Percentiles rank a stretch among this genome's conserved stretches.
Conservation (phyloP, 2,888 invertebrate species). For the Eulithis testata region DNA sequence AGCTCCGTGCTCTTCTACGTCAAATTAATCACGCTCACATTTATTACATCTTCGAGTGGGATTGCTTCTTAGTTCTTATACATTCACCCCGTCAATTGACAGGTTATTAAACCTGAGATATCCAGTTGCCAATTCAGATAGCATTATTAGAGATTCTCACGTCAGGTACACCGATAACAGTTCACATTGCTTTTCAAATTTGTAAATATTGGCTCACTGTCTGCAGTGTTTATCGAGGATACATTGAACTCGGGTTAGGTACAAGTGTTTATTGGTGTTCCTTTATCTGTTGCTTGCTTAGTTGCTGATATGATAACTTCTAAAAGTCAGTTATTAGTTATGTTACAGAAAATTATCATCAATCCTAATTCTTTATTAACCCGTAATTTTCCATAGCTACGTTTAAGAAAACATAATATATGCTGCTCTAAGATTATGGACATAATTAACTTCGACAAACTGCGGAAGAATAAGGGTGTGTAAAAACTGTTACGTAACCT, state of each 20-base stretch:
- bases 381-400: background rate
- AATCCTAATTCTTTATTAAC: background rate
- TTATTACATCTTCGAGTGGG: too few species aligned
- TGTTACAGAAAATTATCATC: background rate
- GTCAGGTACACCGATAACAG: slow-evolving; percentile 60
- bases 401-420: background rate
- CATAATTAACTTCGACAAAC: slow-evolving; percentile 36
- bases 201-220: slow-evolving; percentile 60
- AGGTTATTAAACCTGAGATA: slow-evolving; percentile 53
- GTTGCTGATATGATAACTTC: slow-evolving; percentile 33
- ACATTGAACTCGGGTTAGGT: slow-evolving; percentile 47
- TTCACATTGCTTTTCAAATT: slow-evolving; percentile 50
- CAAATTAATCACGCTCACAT: too few species aligned
- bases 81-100: slow-evolving; percentile 15
- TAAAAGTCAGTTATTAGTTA: slow-evolving; percentile 3
- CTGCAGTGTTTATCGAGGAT: slow-evolving; percentile 49
- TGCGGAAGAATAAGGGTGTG: slow-evolving; percentile 72
- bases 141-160: slow-evolving; percentile 51
- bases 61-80: background rate
- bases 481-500: slow-evolving; percentile 80
- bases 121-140: slow-evolving; percentile 46
- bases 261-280: slow-evolving; percentile 39
- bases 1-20: too few species aligned
- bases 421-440: background rate
- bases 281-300: slow-evolving; percentile 31